Evolutionary conservation across 2,797 vertebrate species (phyloP).

Genomic region (Platyrinchus mystaceus): DNA sequence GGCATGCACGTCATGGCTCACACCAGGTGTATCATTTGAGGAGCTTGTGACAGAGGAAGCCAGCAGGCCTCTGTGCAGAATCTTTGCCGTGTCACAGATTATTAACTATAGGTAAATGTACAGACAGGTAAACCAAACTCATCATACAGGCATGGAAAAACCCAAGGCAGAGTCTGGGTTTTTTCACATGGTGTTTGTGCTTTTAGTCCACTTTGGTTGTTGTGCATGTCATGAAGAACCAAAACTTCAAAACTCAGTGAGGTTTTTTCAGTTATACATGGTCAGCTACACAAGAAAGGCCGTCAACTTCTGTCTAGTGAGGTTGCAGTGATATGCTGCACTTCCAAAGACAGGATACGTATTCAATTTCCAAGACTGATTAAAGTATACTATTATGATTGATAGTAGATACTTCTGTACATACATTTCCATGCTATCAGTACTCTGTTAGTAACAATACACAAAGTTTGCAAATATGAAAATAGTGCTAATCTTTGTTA

Average conservation of each 20-base stretch:
- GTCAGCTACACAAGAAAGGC: background rate
- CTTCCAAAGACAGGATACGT: background rate
- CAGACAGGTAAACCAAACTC: background rate
- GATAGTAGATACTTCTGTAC: background rate
- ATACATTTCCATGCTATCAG: background rate
- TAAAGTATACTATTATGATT: background rate
- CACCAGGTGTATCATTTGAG: background rate
- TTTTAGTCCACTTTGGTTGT: background rate
- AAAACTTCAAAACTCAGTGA: background rate
- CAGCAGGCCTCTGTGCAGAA: background rate
- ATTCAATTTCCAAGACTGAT: background rate
- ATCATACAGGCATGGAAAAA: background rate
- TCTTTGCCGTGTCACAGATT: background rate
- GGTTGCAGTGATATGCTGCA: too few relatives aligned
- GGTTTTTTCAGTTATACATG: background rate
- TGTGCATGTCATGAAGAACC: fast-evolving
- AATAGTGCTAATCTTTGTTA: background rate
- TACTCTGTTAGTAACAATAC: background rate
- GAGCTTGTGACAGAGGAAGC: background rate
- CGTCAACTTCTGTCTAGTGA: background rate
- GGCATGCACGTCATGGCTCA: background rate
- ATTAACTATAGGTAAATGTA: fast-evolving
- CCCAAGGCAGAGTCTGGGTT: too few relatives aligned
- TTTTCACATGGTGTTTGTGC: background rate
- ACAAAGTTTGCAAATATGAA: background rate